phyloP scores from a whole-genome alignment of 2,113 vertebrate genomes.

The Amazona vittata region DNA sequence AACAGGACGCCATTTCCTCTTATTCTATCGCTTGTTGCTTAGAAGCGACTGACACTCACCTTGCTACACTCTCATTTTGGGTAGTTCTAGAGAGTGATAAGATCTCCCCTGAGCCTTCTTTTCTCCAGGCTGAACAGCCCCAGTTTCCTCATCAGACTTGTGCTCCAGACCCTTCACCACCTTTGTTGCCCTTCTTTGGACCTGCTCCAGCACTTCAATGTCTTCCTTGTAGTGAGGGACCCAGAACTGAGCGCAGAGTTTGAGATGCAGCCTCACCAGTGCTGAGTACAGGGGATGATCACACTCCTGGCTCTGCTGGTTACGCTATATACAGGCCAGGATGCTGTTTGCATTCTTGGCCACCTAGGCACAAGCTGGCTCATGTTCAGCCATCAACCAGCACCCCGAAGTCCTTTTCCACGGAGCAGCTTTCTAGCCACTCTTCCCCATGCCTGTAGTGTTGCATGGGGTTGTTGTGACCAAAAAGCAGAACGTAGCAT shows the following conservation, averaged over 20 bases:
- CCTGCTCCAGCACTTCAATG: background rate
- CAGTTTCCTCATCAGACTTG: background rate
- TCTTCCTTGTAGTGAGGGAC: background rate
- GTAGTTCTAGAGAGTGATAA: background rate
- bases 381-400: background rate
- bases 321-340: background rate
- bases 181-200: no score
- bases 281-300: background rate
- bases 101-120: background rate
- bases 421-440: background rate
- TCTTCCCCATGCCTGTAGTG: no score
- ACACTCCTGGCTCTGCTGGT: background rate
- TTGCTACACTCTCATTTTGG: background rate
- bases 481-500: accelerated
- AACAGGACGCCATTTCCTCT: background rate
- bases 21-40: background rate
- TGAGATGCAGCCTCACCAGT: background rate
- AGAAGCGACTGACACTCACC: no score
- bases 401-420: background rate
- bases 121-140: background rate
- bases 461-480: background rate
- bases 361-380: background rate
- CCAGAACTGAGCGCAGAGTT: background rate
- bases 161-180: background rate
- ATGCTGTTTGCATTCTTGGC: background rate